Conservation (phyloP, 2,113 vertebrate genomes). For the Erythrolamprus reginae region DNA sequence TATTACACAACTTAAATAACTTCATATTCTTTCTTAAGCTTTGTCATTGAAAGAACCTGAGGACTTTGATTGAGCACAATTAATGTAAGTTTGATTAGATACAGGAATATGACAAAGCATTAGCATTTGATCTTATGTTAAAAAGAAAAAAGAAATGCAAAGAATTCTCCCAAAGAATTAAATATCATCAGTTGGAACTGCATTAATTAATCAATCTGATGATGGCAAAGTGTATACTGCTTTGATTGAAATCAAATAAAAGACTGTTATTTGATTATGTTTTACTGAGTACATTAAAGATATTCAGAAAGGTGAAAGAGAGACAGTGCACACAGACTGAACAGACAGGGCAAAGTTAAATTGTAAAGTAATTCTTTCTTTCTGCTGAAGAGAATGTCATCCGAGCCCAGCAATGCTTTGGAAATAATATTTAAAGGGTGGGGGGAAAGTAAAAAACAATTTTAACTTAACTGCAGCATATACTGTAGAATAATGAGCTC, state of each 20-base stretch:
- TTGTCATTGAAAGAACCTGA: not conserved
- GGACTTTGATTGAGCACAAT: not conserved
- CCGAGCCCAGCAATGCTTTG: not conserved
- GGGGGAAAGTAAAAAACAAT: no score
- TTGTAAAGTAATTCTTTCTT: not conserved
- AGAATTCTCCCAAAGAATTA: constrained; percentile 10
- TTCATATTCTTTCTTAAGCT: not conserved
- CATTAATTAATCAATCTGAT: constrained; percentile 8
- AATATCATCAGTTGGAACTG: constrained; percentile 3
- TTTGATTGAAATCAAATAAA: not conserved
- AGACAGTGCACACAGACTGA: no score
- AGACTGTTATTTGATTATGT: not conserved
- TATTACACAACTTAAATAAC: not conserved
- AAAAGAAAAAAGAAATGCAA: not conserved
- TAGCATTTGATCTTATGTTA: not conserved
- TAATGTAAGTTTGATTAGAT: constrained; percentile 2
- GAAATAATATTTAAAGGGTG: not conserved
- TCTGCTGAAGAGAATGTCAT: not conserved
- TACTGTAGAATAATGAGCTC: not conserved
- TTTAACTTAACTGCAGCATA: not conserved
- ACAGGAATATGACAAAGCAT: not conserved
- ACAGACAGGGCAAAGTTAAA: not conserved
- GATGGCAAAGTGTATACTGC: not conserved
- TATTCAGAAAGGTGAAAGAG: not conserved
- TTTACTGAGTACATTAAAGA: not conserved